Evolutionary conservation across 2,888 invertebrate species (phyloP).

Genomic region (Leptinotarsa juncta): DNA sequence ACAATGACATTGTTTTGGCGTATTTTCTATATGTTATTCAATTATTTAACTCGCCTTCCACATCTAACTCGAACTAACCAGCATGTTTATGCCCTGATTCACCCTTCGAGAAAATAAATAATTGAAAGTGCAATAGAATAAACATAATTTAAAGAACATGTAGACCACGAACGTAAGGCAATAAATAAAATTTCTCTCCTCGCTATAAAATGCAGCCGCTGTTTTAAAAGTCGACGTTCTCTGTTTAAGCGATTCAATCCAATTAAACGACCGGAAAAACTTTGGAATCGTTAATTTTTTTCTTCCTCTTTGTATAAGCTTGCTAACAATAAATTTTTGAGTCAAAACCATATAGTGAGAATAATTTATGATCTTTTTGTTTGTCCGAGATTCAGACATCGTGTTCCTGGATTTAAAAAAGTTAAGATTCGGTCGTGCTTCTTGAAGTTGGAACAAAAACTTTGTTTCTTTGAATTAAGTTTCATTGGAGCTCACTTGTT

Average conservation of each 20-base stretch:
- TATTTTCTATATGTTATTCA: too few species aligned
- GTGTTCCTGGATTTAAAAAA: constrained; percentile 2
- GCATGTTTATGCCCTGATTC: neutral
- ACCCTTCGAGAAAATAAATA: constrained; percentile 33
- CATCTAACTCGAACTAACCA: too few species aligned
- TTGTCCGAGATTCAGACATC: constrained; percentile 34
- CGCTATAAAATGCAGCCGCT: constrained; percentile 64
- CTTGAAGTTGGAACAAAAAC: neutral
- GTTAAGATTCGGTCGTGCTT: neutral
- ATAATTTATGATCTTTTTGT: constrained; percentile 55
- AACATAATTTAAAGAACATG: constrained; percentile 49
- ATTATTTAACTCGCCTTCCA: too few species aligned
- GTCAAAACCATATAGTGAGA: constrained; percentile 62
- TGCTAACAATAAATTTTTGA: constrained; percentile 63
- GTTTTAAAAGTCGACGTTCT: constrained; percentile 53
- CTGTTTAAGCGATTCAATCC: constrained; percentile 63
- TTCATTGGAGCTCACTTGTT: neutral
- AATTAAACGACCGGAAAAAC: constrained; percentile 66
- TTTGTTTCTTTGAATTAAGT: constrained; percentile 11
- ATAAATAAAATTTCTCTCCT: constrained; percentile 54
- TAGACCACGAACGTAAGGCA: constrained; percentile 46
- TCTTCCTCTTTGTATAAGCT: constrained; percentile 52
- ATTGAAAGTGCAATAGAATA: constrained; percentile 47
- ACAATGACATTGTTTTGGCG: too few species aligned
- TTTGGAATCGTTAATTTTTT: constrained; percentile 65